phyloP scores from a whole-genome alignment of 2,113 vertebrate genomes.

The Lophochroa leadbeateri region DNA sequence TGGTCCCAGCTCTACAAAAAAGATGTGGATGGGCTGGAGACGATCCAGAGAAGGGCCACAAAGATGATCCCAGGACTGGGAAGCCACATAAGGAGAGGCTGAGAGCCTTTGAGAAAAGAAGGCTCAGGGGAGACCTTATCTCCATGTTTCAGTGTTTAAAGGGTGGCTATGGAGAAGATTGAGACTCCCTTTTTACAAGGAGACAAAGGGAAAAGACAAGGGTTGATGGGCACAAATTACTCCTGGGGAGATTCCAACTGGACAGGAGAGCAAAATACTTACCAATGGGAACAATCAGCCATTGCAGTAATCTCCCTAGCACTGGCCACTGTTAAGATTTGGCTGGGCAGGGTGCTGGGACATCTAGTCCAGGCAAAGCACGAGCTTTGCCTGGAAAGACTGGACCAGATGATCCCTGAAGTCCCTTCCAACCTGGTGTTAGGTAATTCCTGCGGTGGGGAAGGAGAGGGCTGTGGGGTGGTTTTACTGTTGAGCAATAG shows the following conservation, averaged over 20 bases:
- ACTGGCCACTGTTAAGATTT: not conserved
- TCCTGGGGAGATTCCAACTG: not conserved
- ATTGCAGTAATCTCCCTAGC: not conserved
- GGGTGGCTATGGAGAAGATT: not conserved
- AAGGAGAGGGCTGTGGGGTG: not conserved
- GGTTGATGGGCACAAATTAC: not conserved
- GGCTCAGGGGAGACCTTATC: not conserved
- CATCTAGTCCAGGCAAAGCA: not conserved
- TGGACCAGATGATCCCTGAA: not conserved
- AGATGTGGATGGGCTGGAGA: not conserved
- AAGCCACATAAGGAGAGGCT: not conserved
- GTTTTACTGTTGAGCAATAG: accelerated
- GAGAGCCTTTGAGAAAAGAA: not conserved
- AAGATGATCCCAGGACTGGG: not conserved
- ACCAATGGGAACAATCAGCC: not conserved
- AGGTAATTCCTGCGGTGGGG: not conserved
- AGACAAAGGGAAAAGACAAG: not conserved
- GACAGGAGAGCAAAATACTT: not conserved
- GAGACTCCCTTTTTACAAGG: not conserved
- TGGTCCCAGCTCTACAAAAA: not conserved
- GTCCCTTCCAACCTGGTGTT: not conserved
- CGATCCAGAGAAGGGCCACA: not conserved
- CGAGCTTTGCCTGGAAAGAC: not conserved
- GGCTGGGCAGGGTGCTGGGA: not conserved
- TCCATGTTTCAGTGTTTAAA: not conserved